phyloP scores from a whole-genome alignment of 2,113 vertebrate genomes.

The Dromas ardeola region DNA sequence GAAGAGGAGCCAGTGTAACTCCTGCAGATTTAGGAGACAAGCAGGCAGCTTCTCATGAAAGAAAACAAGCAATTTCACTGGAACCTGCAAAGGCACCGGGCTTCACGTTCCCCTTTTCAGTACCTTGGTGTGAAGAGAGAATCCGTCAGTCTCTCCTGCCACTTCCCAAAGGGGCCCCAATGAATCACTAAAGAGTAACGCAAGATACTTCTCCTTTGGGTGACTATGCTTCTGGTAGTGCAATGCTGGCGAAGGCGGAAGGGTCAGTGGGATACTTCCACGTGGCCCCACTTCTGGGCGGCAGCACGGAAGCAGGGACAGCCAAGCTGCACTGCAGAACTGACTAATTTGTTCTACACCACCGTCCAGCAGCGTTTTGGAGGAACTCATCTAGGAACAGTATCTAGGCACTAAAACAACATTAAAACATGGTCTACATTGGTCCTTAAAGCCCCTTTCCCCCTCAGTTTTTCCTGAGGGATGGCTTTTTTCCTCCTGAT shows the following conservation, averaged over 20 bases:
- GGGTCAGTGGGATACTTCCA: neutral
- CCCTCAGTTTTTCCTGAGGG: neutral
- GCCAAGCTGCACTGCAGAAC: neutral
- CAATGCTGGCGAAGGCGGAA: neutral
- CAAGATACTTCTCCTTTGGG: neutral
- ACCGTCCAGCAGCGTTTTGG: neutral
- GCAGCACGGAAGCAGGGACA: neutral
- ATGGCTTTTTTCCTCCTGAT: neutral
- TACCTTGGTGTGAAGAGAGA: neutral
- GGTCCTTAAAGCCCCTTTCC: neutral
- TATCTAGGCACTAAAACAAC: neutral
- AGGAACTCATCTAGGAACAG: neutral
- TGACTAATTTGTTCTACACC: neutral
- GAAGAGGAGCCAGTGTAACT: neutral
- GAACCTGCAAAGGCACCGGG: neutral
- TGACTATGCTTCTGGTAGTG: neutral
- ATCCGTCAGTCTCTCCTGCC: neutral
- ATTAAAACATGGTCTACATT: neutral
- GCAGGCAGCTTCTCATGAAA: neutral
- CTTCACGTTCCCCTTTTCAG: neutral
- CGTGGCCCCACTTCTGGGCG: neutral
- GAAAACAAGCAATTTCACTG: neutral
- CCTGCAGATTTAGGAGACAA: neutral
- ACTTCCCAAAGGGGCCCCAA: neutral
- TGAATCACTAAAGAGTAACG: neutral